phyloP scores from a whole-genome alignment of 2,888 invertebrate species.

The Drosophila ustulata region DNA sequence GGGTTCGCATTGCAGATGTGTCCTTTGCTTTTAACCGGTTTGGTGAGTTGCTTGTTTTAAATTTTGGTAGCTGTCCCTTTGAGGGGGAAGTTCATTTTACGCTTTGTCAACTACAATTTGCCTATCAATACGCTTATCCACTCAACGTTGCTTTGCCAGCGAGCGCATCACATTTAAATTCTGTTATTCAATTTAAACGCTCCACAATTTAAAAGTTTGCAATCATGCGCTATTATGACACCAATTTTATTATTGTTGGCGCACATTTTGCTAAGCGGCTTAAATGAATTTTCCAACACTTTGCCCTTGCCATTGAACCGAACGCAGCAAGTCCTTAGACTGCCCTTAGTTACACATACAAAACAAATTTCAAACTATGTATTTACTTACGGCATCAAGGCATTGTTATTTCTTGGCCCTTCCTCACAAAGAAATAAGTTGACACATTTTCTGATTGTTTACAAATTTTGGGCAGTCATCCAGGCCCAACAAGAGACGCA shows the following conservation, averaged over 20 bases:
- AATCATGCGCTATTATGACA: conserved; percentile 60
- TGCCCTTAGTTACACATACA: conserved; percentile 11
- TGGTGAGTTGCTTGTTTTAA: conserved; percentile 48
- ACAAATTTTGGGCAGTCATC: conserved; percentile 74
- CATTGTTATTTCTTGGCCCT: conserved; percentile 60
- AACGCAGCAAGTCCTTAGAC: background rate
- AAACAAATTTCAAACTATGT: conserved; percentile 77
- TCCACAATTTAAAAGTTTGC: conserved; percentile 59
- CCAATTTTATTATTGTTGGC: conserved; percentile 66
- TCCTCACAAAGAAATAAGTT: conserved; percentile 67
- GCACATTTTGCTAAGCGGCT: conserved; percentile 73
- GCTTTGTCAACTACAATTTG: conserved; percentile 65
- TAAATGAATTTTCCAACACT: conserved; percentile 68
- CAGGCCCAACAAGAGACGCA: conserved; percentile 26
- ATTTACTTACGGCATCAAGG: conserved; percentile 75
- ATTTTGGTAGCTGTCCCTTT: conserved; percentile 52
- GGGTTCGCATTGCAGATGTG: conserved; percentile 21
- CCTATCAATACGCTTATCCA: conserved; percentile 39
- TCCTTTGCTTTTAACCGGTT: conserved; percentile 22
- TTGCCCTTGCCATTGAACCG: conserved; percentile 26
- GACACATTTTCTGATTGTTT: conserved; percentile 78
- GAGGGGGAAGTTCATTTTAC: conserved; percentile 62
- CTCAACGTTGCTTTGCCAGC: conserved; percentile 8
- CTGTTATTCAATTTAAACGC: conserved; percentile 52
- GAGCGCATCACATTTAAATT: conserved; percentile 21